Evolutionary conservation across 2,888 invertebrate species (phyloP).

Genomic region (Hesperia comma): DNA sequence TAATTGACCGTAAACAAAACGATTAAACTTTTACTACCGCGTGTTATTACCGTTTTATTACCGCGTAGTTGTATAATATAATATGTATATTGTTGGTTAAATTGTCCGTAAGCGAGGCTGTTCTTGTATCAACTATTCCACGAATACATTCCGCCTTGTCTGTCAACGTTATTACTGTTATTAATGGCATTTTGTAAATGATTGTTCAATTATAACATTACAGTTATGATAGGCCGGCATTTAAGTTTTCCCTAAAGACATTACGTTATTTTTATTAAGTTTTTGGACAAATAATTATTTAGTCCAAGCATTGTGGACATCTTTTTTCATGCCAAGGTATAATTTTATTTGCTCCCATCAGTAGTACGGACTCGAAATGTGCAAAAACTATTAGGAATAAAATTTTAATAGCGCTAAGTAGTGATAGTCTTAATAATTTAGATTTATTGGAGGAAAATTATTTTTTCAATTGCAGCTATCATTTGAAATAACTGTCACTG

Average conservation of each 20-base stretch:
- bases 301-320: neutral
- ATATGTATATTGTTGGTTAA: slow-evolving; percentile 21
- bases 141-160: slow-evolving; percentile 34
- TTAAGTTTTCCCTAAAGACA: neutral
- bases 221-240: neutral
- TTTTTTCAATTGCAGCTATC: slow-evolving; percentile 19
- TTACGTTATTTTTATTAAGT: neutral
- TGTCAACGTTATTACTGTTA: slow-evolving; percentile 24
- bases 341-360: neutral
- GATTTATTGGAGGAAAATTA: slow-evolving; percentile 15
- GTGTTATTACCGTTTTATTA: too few species aligned
- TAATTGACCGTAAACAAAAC: neutral
- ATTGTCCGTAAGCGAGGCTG: slow-evolving; percentile 25
- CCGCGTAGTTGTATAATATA: slow-evolving; percentile 27
- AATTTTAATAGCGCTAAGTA: slow-evolving; percentile 17
- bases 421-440: slow-evolving; percentile 6
- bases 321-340: neutral
- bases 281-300: neutral
- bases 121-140: slow-evolving; percentile 26
- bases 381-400: slow-evolving; percentile 8
- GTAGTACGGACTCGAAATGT: slow-evolving; percentile 6
- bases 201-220: slow-evolving; percentile 14
- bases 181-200: slow-evolving; percentile 4
- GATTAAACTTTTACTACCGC: slow-evolving; percentile 23
- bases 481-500: slow-evolving; percentile 1